Conservation (phyloP, 2,797 vertebrate species). For the Coluber constrictor region DNA sequence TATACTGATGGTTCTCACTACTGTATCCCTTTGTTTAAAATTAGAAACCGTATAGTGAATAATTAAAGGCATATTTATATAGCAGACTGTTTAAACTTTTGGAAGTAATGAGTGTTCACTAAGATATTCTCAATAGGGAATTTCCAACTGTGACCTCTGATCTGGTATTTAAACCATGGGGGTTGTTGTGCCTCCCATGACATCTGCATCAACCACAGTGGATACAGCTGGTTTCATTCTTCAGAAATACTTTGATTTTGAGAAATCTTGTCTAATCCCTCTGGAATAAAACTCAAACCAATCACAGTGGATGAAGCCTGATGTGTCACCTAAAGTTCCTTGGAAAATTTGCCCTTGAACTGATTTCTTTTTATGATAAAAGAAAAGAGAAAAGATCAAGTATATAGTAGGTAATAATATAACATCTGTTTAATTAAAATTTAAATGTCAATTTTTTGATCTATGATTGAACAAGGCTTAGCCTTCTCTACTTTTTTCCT, state of each 20-base stretch:
- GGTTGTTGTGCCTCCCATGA: conserved; percentile 7
- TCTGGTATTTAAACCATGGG: not conserved
- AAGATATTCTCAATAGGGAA: not conserved
- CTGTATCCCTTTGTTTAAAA: conserved; percentile 1
- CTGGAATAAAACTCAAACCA: not conserved
- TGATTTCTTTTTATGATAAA: not conserved
- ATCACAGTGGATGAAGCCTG: not conserved
- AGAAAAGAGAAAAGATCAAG: not conserved
- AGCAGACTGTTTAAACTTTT: not conserved
- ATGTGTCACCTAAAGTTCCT: not conserved
- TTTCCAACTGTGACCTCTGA: conserved; percentile 16
- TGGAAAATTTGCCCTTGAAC: not conserved
- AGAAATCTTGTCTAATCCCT: not conserved
- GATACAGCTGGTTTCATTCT: not conserved
- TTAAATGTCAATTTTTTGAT: not conserved
- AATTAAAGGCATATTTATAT: conserved; percentile 4
- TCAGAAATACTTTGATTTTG: conserved; percentile 14
- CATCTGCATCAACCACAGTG: not conserved
- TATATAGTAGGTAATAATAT: not conserved
- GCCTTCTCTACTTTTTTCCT: not conserved
- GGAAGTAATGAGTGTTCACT: not conserved
- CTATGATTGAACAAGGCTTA: not conserved
- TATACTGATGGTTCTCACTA: not conserved
- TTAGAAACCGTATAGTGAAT: not conserved
- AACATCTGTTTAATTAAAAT: not conserved